Evolutionary conservation across 2,797 vertebrate species (phyloP), one percentile per base, ranked within the genome.

Genomic region (Pangasius larnaudii): DNA sequence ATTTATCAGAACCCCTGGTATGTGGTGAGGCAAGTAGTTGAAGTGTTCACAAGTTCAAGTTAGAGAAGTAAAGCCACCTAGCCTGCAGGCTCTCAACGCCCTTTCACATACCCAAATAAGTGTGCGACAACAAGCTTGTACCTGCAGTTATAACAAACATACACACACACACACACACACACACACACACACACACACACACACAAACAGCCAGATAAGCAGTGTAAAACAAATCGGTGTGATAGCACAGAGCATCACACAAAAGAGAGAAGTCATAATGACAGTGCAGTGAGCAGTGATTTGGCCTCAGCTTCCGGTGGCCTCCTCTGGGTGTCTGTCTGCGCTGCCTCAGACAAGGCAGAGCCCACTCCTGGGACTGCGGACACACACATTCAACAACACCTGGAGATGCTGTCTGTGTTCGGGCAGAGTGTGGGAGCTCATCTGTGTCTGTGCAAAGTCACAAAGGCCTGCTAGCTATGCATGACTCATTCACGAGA

Each of bases 181-280:
- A 81, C 86, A 82, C 86, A 90, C 78, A 90, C 85, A 91, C 89
- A 86, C 87, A 82, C 86, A 90, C 65, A 91, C 89, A 87, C 86
- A 79, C 86, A 90, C 58, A 89, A 95, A 95, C 93, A 94, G 89
- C 58, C 89, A 88, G 90, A 90, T 90, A 85, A 92, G 90, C 88
- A 91, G 87, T 91, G 88, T 93, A 93, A 94, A 91, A 86, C 92
- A 91, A 89, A 91, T 91, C 91, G 88, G 92, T 92, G 92, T 92
- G 92, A 94, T 93, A 90, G 90, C 90, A 88, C 93, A 92, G 83
- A 91, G 91, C 89, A 91, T 83, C 19, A 36, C 59, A 90, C 78
- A 86, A 90, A 90, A 86, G 84, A 89, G 49, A 58, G n/a, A 69
- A 90, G 75, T 87, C 80, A 81, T 86, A 84, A 88, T 91, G 83